Conservation (phyloP, 2,113 vertebrate genomes). For the Ornithorhynchus anatinus region DNA sequence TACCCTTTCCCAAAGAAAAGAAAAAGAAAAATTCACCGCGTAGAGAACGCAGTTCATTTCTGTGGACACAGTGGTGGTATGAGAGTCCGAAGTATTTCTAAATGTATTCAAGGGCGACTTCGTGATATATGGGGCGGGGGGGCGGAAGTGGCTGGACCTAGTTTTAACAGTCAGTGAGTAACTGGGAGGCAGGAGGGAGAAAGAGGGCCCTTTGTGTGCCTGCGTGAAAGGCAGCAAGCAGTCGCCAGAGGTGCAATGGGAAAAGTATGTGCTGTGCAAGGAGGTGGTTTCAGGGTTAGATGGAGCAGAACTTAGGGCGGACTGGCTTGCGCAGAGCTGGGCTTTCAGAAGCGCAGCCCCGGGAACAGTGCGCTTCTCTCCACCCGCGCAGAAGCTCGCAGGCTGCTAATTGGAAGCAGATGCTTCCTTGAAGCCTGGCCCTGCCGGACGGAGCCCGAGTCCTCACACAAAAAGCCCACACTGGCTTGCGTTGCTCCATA, state of each 20-base stretch:
- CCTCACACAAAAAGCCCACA: background rate
- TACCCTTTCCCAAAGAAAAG: conserved; percentile 41
- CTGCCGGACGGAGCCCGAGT: background rate
- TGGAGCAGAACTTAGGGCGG: conserved; percentile 15
- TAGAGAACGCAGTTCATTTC: conserved; percentile 7
- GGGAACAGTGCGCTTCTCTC: background rate
- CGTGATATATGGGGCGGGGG: background rate
- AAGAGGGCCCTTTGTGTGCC: conserved; percentile 52
- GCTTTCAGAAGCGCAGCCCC: conserved; percentile 12
- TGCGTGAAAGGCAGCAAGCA: background rate
- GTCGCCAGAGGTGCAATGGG: background rate
- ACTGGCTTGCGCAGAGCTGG: conserved; percentile 14
- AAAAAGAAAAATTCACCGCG: conserved; percentile 44
- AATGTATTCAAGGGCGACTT: background rate
- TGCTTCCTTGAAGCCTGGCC: conserved; percentile 8
- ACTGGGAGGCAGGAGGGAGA: background rate
- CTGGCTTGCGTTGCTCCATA: background rate
- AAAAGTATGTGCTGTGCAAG: conserved; percentile 1
- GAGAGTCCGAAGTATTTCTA: background rate
- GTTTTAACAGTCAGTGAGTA: background rate
- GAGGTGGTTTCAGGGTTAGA: background rate
- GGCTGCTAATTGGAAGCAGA: conserved; percentile 61
- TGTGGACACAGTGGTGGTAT: conserved; percentile 1
- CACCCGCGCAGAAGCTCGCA: background rate
- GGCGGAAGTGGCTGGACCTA: background rate